Evolutionary conservation across 2,888 invertebrate species (phyloP), one percentile per base, ranked within the genome.

Genomic region (Camptogramma bilineatum): DNA sequence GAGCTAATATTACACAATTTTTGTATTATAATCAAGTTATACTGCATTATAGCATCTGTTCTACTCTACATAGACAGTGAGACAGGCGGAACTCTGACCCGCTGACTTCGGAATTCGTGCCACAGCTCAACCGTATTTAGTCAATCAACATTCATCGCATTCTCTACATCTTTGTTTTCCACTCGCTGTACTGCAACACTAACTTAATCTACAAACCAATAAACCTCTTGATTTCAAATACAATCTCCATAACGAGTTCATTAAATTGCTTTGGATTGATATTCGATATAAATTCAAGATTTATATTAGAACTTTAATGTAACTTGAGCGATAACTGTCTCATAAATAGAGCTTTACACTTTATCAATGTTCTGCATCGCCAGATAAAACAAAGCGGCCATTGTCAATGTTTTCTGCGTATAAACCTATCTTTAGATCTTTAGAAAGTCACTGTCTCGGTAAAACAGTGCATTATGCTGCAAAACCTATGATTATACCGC

Each of bases 31-130:
- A 28, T 28, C 34, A 39, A 39, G 34, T 39, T 39, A 39, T 13
- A 39, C 13, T 31, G n/a, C 47, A 21, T 10, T 42, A 13, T 47
- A 44, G 42, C 59, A 52, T 57, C 31, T 50, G 31, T 31, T 50
- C 48, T 16, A 44, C 59, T 50, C 48, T 16, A 44, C 59, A 16
- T 39, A 56, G 55, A 1, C 0, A 54, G 16, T 13, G n/a, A 34
- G 19, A n/a, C 55, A 78, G 73, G 74, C 81, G 79, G 81, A 80
- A 78, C 78, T 71, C 50, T 76, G 77, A 73, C 77, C 73, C 69
- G 70, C 66, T 66, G 59, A 65, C 65, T 72, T 72, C 64, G 72
- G 72, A 80, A 80, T 81, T 77, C 71, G 61, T 70, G 68, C 68
- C 67, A 71, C 69, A 57, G 67, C 66, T 66, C 66, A 62, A 62